These are phyloP conservation scores for Mus pahari DNA, from an alignment of 2,113 vertebrate genomes.

Conservation along the genomic window DNA sequence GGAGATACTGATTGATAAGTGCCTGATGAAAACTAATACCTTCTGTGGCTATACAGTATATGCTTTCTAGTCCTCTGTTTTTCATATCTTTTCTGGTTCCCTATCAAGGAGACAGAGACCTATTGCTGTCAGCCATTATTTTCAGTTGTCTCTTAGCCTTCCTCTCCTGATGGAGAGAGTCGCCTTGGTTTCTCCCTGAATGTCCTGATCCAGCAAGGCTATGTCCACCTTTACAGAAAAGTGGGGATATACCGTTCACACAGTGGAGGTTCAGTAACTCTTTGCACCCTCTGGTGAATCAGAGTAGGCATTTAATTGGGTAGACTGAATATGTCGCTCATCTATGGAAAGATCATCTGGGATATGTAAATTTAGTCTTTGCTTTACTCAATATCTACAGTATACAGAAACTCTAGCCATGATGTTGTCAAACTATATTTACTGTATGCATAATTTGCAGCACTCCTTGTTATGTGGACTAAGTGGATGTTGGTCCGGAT, in stretches of 20 bases:
- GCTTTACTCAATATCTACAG: neutral
- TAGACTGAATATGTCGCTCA: neutral
- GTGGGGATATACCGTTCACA: neutral
- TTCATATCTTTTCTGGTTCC: neutral
- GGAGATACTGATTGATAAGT: neutral
- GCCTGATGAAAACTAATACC: neutral
- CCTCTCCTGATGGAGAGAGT: slow-evolving; percentile 12
- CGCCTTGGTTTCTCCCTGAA: slow-evolving; percentile 39
- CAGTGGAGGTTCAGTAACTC: neutral
- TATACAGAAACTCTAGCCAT: neutral
- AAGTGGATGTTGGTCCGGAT: neutral
- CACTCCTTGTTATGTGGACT: neutral
- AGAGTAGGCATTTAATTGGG: neutral
- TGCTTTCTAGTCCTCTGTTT: neutral
- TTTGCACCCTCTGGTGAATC: neutral
- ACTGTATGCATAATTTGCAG: neutral
- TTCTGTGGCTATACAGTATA: neutral
- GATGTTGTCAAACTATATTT: neutral
- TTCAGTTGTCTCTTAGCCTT: slow-evolving; percentile 10
- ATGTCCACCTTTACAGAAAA: neutral
- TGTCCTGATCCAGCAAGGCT: slow-evolving; percentile 23
- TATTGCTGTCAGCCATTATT: slow-evolving; percentile 26
- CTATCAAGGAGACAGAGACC: neutral
- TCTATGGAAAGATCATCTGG: neutral
- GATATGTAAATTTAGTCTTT: neutral